Conservation (phyloP, 2,797 vertebrate genomes). For the Falco novaeseelandiae region DNA sequence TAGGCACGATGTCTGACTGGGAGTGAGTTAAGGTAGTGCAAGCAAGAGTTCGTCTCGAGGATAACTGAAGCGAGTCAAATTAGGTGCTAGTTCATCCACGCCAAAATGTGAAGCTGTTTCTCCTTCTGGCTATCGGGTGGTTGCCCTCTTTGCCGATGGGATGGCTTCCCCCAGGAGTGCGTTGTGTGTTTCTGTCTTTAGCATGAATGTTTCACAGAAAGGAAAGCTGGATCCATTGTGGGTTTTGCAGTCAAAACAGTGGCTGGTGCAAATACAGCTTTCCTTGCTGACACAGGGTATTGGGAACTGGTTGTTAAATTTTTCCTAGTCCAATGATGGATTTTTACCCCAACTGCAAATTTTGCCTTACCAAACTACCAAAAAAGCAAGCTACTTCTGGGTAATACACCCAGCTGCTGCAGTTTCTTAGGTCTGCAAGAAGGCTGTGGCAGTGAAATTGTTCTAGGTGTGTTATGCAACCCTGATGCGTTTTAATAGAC, state of each 20-base stretch:
- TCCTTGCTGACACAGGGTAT: not conserved
- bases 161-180: rapidly evolving
- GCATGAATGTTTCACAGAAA: not conserved
- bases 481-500: not conserved
- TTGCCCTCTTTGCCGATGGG: not conserved
- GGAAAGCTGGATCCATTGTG: rapidly evolving
- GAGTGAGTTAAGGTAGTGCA: not conserved
- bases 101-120: not conserved
- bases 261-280: not conserved
- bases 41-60: not conserved
- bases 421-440: not conserved
- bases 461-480: not conserved
- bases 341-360: not conserved
- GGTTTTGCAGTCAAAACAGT: not conserved
- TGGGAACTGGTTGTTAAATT: not conserved
- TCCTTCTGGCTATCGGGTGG: not conserved
- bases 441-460: not conserved
- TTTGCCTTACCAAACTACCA: not conserved
- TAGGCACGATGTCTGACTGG: rapidly evolving
- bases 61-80: not conserved
- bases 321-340: not conserved
- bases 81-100: not conserved
- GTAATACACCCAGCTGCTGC: rapidly evolving
- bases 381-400: not conserved
- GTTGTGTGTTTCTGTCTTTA: not conserved